These are phyloP conservation scores for Coelopa pilipes DNA, from an alignment of 2,888 invertebrate species.

Conservation along the genomic window DNA sequence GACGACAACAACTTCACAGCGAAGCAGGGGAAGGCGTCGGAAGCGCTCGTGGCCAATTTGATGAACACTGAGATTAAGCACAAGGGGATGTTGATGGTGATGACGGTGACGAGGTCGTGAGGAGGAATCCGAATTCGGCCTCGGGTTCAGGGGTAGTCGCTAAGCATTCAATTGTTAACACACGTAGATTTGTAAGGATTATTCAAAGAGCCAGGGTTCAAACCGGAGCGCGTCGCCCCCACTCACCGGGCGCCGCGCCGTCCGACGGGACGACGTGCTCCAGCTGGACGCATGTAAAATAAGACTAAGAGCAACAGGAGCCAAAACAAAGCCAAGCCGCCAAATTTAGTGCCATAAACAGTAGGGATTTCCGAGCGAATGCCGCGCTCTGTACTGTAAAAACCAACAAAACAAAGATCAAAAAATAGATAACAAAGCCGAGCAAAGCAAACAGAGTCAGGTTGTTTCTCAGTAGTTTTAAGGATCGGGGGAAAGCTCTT, in stretches of 20 bases:
- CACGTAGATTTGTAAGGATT: not conserved
- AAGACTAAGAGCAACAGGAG: not conserved
- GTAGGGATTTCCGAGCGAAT: no score
- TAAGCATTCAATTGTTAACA: no score
- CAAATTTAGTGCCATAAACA: no score
- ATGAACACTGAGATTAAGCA: not conserved
- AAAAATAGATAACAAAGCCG: not conserved
- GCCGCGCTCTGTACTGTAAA: not conserved
- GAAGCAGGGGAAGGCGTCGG: not conserved
- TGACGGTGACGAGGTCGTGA: not conserved
- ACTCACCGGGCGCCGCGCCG: constrained; percentile 54
- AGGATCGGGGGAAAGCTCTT: not conserved
- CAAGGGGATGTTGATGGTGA: not conserved
- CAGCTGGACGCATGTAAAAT: no score
- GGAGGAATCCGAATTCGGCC: not conserved
- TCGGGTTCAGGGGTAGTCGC: no score
- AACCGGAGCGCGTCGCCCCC: not conserved
- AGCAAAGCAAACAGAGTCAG: no score
- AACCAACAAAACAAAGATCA: not conserved
- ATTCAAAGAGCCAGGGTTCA: not conserved
- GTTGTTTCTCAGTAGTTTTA: no score
- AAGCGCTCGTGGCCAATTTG: not conserved
- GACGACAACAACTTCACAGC: not conserved
- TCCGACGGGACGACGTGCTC: constrained; percentile 38
- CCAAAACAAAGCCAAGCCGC: not conserved